A percentile compares a stretch with the other conserved stretches of the same genome.
Evolutionary conservation across 2,888 invertebrate genomes (phyloP).

Genomic region (Melinaea marsaeus): DNA sequence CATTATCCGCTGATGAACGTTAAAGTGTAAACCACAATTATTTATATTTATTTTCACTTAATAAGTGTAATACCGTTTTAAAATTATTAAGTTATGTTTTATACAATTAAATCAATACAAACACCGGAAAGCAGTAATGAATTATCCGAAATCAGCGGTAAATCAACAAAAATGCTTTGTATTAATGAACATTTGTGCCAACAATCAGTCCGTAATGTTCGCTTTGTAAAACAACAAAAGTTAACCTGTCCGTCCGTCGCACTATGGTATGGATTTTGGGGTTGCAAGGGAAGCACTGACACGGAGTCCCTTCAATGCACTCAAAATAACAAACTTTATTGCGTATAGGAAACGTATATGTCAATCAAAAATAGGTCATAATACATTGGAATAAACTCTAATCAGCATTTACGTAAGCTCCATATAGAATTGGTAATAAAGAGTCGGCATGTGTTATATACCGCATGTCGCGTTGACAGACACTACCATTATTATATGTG

Average conservation of each 20-base stretch:
- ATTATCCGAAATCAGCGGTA: conserved; percentile 52
- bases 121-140: conserved; percentile 47
- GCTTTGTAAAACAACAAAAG: conserved; percentile 74
- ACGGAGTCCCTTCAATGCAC: conserved; percentile 65
- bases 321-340: conserved; percentile 32
- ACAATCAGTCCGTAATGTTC: conserved; percentile 73
- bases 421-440: conserved; percentile 37
- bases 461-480: conserved; percentile 71
- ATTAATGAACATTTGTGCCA: conserved; percentile 75
- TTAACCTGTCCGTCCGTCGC: conserved; percentile 74
- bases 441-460: conserved; percentile 66
- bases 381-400: conserved; percentile 15
- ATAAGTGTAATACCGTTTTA: neutral
- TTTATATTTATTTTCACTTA: neutral
- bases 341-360: conserved; percentile 10
- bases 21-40: too few relatives aligned
- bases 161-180: conserved; percentile 65
- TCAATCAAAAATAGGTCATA: conserved; percentile 19
- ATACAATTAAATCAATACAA: conserved; percentile 9
- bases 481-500: conserved; percentile 56
- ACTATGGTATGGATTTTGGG: conserved; percentile 72
- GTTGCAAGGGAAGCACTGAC: conserved; percentile 76
- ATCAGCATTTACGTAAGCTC: conserved; percentile 1
- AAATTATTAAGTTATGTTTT: neutral
- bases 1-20: too few relatives aligned